Evolutionary conservation across 2,113 vertebrate species (phyloP).

Genomic region (Neolamprologus tretocephalus): DNA sequence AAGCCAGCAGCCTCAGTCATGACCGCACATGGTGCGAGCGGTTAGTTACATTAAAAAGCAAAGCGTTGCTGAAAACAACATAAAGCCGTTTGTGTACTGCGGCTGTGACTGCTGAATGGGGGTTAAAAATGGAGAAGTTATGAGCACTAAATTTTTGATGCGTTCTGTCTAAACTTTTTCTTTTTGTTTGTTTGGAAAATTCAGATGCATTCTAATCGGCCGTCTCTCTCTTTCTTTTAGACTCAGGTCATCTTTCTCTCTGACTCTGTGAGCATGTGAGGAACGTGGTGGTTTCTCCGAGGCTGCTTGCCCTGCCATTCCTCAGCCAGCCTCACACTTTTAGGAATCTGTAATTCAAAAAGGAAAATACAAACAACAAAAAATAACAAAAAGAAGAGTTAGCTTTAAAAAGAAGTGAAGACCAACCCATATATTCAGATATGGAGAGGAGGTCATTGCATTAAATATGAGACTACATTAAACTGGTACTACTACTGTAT

Average conservation of each 20-base stretch:
- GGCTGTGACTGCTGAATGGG: conserved; percentile 7
- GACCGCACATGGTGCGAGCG: conserved; percentile 19
- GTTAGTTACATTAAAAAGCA: conserved; percentile 60
- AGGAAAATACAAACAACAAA: conserved; percentile 42
- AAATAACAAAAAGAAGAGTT: conserved; percentile 66
- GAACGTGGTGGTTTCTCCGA: conserved; percentile 61
- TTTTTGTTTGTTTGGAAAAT: conserved; percentile 1
- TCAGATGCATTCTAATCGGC: conserved; percentile 17
- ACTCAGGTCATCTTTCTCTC: conserved; percentile 36
- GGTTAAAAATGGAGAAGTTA: conserved; percentile 26
- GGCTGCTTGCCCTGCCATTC: conserved; percentile 81
- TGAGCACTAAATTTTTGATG: conserved; percentile 10
- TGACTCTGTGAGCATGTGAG: conserved; percentile 39
- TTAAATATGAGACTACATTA: neutral
- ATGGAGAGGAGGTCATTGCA: neutral
- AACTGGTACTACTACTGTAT: neutral
- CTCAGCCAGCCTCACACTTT: conserved; percentile 76
- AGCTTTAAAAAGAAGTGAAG: neutral
- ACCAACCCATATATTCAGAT: neutral
- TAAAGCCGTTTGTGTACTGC: neutral
- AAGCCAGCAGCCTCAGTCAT: conserved; percentile 27
- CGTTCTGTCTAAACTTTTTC: neutral
- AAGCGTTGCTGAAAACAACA: conserved; percentile 45
- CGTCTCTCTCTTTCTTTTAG: neutral
- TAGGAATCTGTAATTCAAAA: conserved; percentile 88